phyloP scores from a whole-genome alignment of 1,140 invertebrate species.

The Argopecten irradians region DNA sequence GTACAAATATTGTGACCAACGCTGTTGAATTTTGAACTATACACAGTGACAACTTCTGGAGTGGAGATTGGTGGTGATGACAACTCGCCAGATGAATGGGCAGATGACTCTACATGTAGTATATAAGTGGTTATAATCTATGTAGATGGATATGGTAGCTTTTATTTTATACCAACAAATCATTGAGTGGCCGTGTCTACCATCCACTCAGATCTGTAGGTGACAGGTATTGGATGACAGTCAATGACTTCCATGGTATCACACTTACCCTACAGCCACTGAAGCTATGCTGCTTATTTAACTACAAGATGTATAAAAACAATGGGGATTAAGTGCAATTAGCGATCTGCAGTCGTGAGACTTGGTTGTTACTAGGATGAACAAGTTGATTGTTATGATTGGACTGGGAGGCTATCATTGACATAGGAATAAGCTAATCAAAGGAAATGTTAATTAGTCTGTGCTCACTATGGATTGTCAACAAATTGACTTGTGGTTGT shows the following conservation, averaged over 20 bases:
- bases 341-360: neutral
- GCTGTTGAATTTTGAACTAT: neutral
- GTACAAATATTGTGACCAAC: neutral
- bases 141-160: no score
- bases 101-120: neutral
- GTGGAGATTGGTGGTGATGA: neutral
- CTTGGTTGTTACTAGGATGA: neutral
- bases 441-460: neutral
- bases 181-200: neutral
- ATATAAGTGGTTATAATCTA: neutral
- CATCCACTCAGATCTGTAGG: neutral
- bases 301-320: neutral
- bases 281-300: neutral
- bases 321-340: slow-evolving; percentile 10
- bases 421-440: slow-evolving; percentile 8
- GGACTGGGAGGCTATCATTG: neutral
- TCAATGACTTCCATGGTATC: slow-evolving; percentile 9
- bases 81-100: neutral
- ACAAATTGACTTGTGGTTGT: neutral
- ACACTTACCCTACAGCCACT: neutral
- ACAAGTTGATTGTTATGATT: neutral
- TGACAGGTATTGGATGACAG: neutral
- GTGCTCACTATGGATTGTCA: neutral
- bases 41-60: neutral
- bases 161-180: no score